Percentiles rank a stretch among this genome's conserved stretches.
phyloP scores from a whole-genome alignment of 2,113 vertebrate genomes.

The Passer montanus region DNA sequence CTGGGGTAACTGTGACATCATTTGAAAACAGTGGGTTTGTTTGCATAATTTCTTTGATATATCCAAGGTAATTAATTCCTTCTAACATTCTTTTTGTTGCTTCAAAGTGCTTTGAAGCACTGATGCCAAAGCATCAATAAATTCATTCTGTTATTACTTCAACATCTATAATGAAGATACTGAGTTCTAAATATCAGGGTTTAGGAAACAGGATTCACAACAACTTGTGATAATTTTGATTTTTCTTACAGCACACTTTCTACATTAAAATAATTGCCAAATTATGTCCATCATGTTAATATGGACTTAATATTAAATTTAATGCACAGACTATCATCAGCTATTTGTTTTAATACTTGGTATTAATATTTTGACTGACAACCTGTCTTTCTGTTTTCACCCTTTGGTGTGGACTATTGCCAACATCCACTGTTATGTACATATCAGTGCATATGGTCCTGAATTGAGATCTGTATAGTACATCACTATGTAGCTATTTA shows the following conservation, averaged over 20 bases:
- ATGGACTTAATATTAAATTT: neutral
- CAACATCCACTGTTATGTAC: neutral
- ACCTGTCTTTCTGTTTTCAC: neutral
- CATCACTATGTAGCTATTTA: neutral
- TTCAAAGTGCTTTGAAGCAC: neutral
- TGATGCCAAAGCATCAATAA: neutral
- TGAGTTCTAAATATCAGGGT: neutral
- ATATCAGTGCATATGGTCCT: neutral
- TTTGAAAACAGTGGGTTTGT: neutral
- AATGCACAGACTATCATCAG: neutral
- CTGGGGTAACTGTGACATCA: neutral
- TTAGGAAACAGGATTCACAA: neutral
- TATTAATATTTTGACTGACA: neutral
- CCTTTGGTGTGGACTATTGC: neutral
- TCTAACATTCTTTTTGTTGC: neutral
- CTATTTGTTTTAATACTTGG: neutral
- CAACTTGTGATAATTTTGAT: neutral
- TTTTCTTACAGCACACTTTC: neutral
- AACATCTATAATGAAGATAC: neutral
- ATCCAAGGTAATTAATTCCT: neutral
- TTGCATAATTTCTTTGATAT: neutral
- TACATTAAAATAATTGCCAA: neutral
- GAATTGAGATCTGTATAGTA: neutral
- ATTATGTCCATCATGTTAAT: neutral
- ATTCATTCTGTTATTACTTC: neutral